Percentiles rank a stretch among this genome's conserved stretches.
Conservation (phyloP, 1,140 invertebrate genomes). For the roundworm (Caenorhabditis elegans) region DNA sequence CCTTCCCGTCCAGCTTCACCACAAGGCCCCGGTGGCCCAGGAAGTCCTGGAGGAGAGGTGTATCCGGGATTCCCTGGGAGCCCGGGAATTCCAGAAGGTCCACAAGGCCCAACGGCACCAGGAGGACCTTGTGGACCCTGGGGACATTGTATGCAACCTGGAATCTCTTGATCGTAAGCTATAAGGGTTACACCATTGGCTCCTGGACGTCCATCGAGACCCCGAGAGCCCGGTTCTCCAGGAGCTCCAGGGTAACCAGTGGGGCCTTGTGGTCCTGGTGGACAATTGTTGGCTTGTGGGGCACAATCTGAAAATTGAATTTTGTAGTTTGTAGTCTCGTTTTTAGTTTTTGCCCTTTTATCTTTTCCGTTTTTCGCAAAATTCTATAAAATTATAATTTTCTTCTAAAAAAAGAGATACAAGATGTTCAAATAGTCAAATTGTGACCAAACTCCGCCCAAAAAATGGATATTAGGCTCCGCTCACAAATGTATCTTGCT, state of each 20-base stretch:
- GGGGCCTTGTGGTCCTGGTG: slow-evolving; percentile 43
- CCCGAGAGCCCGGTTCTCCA: slow-evolving; percentile 42
- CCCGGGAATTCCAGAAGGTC: neutral
- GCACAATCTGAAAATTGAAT: slow-evolving; percentile 38
- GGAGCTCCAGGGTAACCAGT: slow-evolving; percentile 38
- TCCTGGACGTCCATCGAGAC: slow-evolving; percentile 40
- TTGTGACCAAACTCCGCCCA: too few species aligned
- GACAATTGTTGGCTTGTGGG: slow-evolving; percentile 33
- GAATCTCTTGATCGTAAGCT: slow-evolving; percentile 37
- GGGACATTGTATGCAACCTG: slow-evolving; percentile 45
- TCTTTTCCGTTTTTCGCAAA: too few species aligned
- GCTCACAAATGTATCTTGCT: too few species aligned
- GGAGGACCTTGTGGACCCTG: slow-evolving; percentile 42
- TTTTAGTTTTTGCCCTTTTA: too few species aligned
- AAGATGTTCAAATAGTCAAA: too few species aligned
- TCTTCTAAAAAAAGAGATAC: too few species aligned
- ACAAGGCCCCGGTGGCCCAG: slow-evolving; percentile 28
- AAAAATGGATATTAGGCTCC: too few species aligned
- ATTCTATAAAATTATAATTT: too few species aligned
- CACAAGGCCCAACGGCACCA: slow-evolving; percentile 8
- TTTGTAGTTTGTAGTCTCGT: too few species aligned
- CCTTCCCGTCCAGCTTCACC: slow-evolving; percentile 28
- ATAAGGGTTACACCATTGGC: slow-evolving; percentile 20
- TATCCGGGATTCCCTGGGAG: neutral
- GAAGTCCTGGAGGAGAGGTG: neutral